These are phyloP conservation scores for Periparus ater DNA, from an alignment of 2,797 vertebrate genomes.

Conservation along the genomic window DNA sequence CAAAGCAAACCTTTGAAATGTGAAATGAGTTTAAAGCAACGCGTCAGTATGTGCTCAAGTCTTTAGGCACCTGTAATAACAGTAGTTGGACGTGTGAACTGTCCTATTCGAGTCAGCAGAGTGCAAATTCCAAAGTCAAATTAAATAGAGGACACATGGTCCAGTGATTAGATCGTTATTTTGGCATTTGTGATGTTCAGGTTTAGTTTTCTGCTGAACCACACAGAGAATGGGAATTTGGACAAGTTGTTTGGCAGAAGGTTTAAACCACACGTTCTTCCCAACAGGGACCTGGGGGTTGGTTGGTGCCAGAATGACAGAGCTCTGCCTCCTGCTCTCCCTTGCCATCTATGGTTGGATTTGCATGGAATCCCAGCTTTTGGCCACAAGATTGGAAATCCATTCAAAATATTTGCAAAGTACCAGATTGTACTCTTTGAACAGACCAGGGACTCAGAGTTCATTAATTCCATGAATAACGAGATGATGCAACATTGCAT, in stretches of 20 bases:
- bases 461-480: neutral
- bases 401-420: conserved; percentile 2
- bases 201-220: conserved; percentile 32
- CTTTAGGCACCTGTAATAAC: conserved; percentile 65
- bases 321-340: neutral
- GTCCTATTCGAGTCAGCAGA: conserved; percentile 11
- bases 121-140: conserved; percentile 39
- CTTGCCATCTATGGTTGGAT: neutral
- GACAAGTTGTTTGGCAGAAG: conserved; percentile 9
- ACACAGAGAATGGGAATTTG: neutral
- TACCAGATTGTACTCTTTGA: neutral
- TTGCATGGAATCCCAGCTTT: neutral
- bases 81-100: conserved; percentile 24
- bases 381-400: neutral
- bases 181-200: conserved; percentile 29
- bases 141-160: conserved; percentile 51
- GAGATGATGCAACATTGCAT: neutral
- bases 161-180: conserved; percentile 43
- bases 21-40: conserved; percentile 41
- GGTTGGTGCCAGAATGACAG: neutral
- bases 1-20: conserved; percentile 64
- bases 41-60: conserved; percentile 41
- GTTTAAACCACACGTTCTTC: neutral
- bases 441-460: neutral
- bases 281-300: neutral